These are phyloP conservation scores for Danaus chrysippus DNA, from an alignment of 2,888 invertebrate species.

Conservation along the genomic window DNA sequence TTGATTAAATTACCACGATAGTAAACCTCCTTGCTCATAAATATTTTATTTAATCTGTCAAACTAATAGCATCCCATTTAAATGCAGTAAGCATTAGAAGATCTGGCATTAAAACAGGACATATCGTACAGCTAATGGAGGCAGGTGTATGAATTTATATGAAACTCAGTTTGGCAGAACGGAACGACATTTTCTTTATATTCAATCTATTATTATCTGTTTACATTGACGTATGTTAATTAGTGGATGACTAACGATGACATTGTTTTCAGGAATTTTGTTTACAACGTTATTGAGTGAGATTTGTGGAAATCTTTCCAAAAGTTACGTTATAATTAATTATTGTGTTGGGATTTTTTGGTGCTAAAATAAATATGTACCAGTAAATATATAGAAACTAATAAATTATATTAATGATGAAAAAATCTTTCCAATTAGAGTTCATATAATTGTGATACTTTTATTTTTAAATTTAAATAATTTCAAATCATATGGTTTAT, in stretches of 20 bases:
- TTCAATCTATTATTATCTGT: background rate
- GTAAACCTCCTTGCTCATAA: too few species aligned
- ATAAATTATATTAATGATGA: too few species aligned
- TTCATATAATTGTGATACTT: too few species aligned
- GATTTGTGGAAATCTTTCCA: background rate
- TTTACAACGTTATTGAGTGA: background rate
- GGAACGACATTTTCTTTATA: background rate
- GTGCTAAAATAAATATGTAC: too few species aligned
- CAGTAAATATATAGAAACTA: too few species aligned
- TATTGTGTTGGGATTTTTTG: too few species aligned
- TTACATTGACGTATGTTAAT: constrained; percentile 1
- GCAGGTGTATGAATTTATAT: background rate
- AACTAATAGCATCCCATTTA: background rate
- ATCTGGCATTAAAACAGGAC: background rate
- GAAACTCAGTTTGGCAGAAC: background rate
- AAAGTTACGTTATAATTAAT: too few species aligned
- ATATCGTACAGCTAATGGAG: background rate
- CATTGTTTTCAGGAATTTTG: background rate
- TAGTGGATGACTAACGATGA: background rate
- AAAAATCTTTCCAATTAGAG: too few species aligned
- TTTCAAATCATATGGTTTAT: too few species aligned
- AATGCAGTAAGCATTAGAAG: background rate
- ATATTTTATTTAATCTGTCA: background rate
- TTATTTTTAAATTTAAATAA: too few species aligned
- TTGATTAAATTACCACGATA: too few species aligned